Evolutionary conservation across 2,113 vertebrate genomes (phyloP).

Genomic region (Elgaria multicarinata): DNA sequence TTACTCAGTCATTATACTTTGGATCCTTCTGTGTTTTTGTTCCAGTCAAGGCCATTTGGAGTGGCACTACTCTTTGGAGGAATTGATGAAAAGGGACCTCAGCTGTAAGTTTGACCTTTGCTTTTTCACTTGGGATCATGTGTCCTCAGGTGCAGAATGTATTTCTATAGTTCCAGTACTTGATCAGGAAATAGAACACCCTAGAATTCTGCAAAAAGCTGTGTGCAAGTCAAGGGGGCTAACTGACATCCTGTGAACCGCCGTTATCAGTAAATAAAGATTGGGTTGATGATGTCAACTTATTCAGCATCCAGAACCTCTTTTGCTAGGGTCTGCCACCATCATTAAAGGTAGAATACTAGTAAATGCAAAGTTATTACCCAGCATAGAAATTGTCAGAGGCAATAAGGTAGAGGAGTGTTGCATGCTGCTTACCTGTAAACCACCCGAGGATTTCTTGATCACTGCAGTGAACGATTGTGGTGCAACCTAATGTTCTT

Average conservation of each 20-base stretch:
- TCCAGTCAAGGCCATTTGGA: slow-evolving; percentile 94
- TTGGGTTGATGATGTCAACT: background rate
- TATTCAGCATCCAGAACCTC: background rate
- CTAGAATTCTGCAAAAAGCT: slow-evolving; percentile 25
- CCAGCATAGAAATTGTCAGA: background rate
- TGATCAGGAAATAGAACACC: background rate
- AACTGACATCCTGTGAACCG: background rate
- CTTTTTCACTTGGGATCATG: background rate
- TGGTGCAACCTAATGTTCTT: background rate
- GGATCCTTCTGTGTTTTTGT: slow-evolving; percentile 25
- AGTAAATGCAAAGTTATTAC: background rate
- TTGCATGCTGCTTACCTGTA: background rate
- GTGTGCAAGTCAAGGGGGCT: background rate
- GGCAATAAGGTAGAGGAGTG: background rate
- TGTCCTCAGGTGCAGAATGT: background rate
- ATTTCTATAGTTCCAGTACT: background rate
- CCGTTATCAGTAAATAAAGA: background rate
- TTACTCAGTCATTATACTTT: background rate
- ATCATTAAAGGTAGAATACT: background rate
- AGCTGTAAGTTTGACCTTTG: slow-evolving; percentile 84
- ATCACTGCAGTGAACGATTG: fast-evolving
- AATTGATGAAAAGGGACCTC: slow-evolving; percentile 97
- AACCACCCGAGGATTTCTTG: background rate
- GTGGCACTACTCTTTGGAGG: slow-evolving; percentile 97
- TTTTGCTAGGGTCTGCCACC: background rate